These are phyloP conservation scores for Drosophila novamexicana DNA, from an alignment of 1,140 invertebrate species.

Conservation along the genomic window DNA sequence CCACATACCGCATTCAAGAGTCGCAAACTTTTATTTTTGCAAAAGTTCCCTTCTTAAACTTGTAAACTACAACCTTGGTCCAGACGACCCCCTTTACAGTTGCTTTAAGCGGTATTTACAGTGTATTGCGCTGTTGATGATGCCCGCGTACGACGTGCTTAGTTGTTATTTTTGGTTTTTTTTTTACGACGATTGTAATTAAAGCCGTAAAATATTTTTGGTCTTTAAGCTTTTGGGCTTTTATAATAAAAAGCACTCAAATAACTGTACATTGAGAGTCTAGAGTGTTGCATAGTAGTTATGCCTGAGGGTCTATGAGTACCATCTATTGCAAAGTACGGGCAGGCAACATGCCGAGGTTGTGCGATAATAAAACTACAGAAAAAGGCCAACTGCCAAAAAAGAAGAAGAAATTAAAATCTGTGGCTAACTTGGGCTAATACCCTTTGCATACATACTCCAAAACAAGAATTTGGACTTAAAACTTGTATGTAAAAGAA, in stretches of 20 bases:
- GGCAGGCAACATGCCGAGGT: neutral
- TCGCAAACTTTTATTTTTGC: too few species aligned
- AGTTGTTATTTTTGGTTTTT: constrained; percentile 4
- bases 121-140: constrained; percentile 6
- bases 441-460: neutral
- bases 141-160: neutral
- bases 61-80: too few species aligned
- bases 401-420: constrained; percentile 7
- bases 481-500: too few species aligned
- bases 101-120: neutral
- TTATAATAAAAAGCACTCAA: constrained; percentile 44
- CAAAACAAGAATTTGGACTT: neutral
- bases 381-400: constrained; percentile 4
- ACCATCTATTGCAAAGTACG: neutral
- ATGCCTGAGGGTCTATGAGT: neutral
- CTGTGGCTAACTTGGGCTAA: constrained; percentile 13
- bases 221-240: constrained; percentile 45
- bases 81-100: too few species aligned
- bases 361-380: constrained; percentile 21
- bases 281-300: constrained; percentile 21
- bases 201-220: constrained; percentile 53
- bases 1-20: too few species aligned
- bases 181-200: constrained; percentile 51
- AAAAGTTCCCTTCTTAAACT: too few species aligned
- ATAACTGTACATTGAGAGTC: constrained; percentile 31